phyloP scores from a whole-genome alignment of 2,888 invertebrate species.

The Vandiemenella viatica region DNA sequence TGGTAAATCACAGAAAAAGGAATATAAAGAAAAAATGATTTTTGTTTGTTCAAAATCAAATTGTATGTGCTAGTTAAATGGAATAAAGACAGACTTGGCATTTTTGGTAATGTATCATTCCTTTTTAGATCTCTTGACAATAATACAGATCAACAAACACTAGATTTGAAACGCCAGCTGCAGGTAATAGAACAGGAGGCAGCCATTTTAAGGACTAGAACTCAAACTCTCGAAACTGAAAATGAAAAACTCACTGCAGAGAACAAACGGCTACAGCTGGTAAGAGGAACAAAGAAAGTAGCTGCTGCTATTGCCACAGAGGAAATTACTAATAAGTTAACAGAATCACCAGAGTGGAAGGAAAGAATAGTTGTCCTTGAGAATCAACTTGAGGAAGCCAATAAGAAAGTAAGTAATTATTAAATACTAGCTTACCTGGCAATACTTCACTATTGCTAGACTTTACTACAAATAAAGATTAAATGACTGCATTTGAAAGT shows the following conservation, averaged over 20 bases:
- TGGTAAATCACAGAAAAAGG: too few relatives aligned
- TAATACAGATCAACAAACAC: slow-evolving; percentile 40
- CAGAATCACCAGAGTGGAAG: slow-evolving; percentile 26
- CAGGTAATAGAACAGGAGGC: slow-evolving; percentile 67
- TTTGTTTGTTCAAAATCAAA: too few relatives aligned
- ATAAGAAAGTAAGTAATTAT: slow-evolving; percentile 28
- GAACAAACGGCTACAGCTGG: slow-evolving; percentile 52
- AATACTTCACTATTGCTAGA: too few relatives aligned
- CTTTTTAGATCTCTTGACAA: slow-evolving; percentile 41
- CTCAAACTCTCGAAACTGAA: slow-evolving; percentile 52
- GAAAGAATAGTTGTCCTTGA: slow-evolving; percentile 46
- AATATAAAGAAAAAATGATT: too few relatives aligned
- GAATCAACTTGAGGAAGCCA: slow-evolving; percentile 42
- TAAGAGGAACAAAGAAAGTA: slow-evolving; percentile 36
- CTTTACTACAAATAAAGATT: too few relatives aligned
- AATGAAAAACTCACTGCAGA: slow-evolving; percentile 60
- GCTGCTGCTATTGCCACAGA: slow-evolving; percentile 9
- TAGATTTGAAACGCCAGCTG: slow-evolving; percentile 57
- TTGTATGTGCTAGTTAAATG: too few relatives aligned
- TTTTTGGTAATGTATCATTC: too few relatives aligned
- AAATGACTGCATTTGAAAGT: too few relatives aligned
- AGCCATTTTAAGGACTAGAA: slow-evolving; percentile 47
- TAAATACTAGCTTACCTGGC: too few relatives aligned
- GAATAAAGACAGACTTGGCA: too few relatives aligned
- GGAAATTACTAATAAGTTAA: too few relatives aligned